Evolutionary conservation across 2,113 vertebrate species (phyloP).

Genomic region (Macquaria ambigua): DNA sequence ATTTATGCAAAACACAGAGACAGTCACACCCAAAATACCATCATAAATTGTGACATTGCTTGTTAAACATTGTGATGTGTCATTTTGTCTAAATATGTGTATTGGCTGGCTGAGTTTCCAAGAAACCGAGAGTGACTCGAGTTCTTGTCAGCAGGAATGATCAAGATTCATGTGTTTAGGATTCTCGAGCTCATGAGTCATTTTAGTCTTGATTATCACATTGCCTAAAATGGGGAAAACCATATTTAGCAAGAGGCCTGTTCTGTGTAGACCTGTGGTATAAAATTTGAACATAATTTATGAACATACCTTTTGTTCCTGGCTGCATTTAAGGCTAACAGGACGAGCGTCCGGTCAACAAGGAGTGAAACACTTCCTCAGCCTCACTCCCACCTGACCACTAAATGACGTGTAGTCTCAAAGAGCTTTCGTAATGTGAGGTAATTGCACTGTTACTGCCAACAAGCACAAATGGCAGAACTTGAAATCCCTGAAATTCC

Average conservation of each 20-base stretch:
- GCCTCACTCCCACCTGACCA: conserved; percentile 7
- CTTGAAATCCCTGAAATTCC: conserved; percentile 53
- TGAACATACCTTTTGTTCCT: not conserved
- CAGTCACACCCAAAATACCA: not conserved
- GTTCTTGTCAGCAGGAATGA: conserved; percentile 19
- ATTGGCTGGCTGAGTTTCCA: not conserved
- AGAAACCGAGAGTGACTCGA: not conserved
- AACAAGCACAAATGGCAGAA: conserved; percentile 29
- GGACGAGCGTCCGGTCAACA: conserved; percentile 14
- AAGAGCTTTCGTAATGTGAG: conserved; percentile 31
- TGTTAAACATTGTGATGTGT: not conserved
- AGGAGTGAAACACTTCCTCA: conserved; percentile 23
- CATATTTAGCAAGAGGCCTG: not conserved
- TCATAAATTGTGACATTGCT: not conserved
- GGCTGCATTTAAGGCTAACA: conserved; percentile 7
- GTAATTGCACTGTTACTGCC: conserved; percentile 44
- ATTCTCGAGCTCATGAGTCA: conserved; percentile 55
- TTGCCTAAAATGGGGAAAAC: conserved; percentile 32
- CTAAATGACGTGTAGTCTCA: conserved; percentile 11
- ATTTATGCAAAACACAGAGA: not conserved
- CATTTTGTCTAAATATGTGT: not conserved
- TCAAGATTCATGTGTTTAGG: conserved; percentile 38
- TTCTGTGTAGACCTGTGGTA: not conserved
- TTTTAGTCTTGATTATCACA: conserved; percentile 25
- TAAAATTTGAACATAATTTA: conserved; percentile 3